Base-by-base conservation (phyloP, 1,140 invertebrate genomes). In the Portunus trituberculatus region DNA sequence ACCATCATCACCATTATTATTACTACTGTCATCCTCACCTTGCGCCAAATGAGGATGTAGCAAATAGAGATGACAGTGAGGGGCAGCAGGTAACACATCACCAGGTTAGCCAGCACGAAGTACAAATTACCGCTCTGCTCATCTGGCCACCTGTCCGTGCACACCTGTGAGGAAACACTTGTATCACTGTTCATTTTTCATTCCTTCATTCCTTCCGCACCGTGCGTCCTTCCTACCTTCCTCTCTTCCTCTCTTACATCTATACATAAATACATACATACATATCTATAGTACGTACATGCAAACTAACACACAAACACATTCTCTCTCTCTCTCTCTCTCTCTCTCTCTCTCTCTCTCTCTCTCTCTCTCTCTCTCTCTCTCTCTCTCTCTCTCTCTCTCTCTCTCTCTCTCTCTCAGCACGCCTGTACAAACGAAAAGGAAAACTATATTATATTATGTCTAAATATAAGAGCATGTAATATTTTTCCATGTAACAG, bases 1-100 rank as follows among this genome's bases (percentile, higher is more conserved):
- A 76, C 25, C n/a, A 76, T n/a, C 67, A 76, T 25, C 59, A 76
- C 59, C 20, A 25, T 25, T 76, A 76, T 25, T 8, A n/a, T 25
- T 76, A n/a, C 25, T 76, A 8, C 8, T 76, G 25, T 2, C 20
- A 76, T 25, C 29, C 52, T 84, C 96, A 99, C 99, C 95, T 98
- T 98, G 95, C 99, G 98, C 98, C 98, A 99, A 94, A 99, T 99
- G 52, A 99, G 97, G 0, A 99, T 98, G 97, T 99, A 99, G 97
- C 99, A 99, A 96, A 99, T 97, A 0, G 98, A 98, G 96, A 99
- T 99, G 39, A 99, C 97, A 28, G 98, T 98, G 97, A 99, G 98
- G 0, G 99, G 99, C 12, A 99, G 97, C n/a, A 99, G 98, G 97
- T 99, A 99, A 97, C 98, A 99, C 96, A 98, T 98, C 46, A 99